Evolutionary conservation across 2,797 vertebrate genomes (phyloP).

Genomic region (Lepilemur septentrionalis): DNA sequence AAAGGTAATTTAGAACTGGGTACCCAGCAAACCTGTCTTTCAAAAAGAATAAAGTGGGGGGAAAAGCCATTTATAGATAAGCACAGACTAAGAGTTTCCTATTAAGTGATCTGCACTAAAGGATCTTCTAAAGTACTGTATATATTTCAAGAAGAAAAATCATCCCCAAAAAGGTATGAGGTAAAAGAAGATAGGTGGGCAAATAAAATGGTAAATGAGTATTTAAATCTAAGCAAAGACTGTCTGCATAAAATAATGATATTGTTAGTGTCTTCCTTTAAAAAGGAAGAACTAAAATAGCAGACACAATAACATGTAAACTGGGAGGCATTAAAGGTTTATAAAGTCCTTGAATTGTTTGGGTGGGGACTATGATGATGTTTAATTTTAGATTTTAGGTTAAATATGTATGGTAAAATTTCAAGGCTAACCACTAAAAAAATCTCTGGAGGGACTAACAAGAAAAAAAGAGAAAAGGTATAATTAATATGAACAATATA

Average conservation of each 20-base stretch:
- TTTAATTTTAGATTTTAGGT: conserved; percentile 21
- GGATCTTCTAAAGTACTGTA: background rate
- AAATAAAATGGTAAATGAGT: conserved; percentile 43
- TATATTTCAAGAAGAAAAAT: conserved; percentile 19
- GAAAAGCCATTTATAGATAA: conserved; percentile 34
- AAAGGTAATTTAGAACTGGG: background rate
- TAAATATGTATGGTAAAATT: conserved; percentile 4
- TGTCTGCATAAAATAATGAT: conserved; percentile 26
- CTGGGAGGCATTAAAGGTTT: background rate
- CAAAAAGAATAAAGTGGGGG: conserved; percentile 37
- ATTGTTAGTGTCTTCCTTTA: conserved; percentile 17
- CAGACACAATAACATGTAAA: background rate
- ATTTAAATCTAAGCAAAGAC: conserved; percentile 40
- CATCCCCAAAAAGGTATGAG: background rate
- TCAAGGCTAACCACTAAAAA: background rate
- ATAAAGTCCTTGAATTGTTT: background rate
- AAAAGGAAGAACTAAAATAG: conserved; percentile 28
- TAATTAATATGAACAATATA: background rate
- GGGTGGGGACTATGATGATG: background rate
- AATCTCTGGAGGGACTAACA: background rate
- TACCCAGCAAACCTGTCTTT: conserved; percentile 22
- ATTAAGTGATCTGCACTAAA: background rate
- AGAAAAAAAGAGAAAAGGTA: conserved; percentile 12
- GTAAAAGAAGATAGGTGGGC: background rate
- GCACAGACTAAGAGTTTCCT: background rate